Conservation (phyloP, 1,140 invertebrate genomes). For the Temnothorax longispinosus region DNA sequence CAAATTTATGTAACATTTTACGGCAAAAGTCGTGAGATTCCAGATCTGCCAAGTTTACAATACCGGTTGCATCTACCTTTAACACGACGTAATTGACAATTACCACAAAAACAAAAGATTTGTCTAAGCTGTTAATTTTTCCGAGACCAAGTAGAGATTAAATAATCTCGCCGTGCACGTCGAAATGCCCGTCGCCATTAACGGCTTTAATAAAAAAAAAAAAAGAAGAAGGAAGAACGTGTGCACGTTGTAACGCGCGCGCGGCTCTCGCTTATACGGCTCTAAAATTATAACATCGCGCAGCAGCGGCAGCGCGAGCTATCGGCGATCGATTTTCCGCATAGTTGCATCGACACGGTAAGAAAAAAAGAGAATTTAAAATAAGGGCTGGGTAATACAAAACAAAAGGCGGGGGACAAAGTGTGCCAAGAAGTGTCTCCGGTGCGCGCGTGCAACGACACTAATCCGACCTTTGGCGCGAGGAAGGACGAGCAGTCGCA, state of each 20-base stretch:
- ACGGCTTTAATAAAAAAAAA: constrained; percentile 49
- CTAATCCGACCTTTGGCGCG: constrained; percentile 62
- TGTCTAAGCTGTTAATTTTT: constrained; percentile 7
- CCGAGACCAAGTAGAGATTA: constrained; percentile 15
- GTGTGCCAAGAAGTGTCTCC: constrained; percentile 61
- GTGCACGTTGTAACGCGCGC: constrained; percentile 29
- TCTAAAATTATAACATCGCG: constrained; percentile 33
- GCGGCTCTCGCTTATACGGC: constrained; percentile 19
- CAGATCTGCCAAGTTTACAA: neutral
- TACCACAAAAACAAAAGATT: neutral
- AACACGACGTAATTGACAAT: neutral
- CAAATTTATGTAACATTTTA: neutral
- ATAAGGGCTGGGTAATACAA: constrained; percentile 57
- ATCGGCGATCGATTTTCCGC: constrained; percentile 62
- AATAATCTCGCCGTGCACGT: constrained; percentile 50
- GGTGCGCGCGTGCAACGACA: constrained; percentile 61
- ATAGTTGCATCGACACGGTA: constrained; percentile 58
- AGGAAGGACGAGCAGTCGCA: constrained; percentile 59
- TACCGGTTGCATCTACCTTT: neutral
- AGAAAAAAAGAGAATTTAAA: constrained; percentile 60
- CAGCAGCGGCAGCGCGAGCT: constrained; percentile 31
- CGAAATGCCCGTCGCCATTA: constrained; percentile 42
- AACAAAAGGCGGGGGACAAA: constrained; percentile 63
- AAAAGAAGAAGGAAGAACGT: constrained; percentile 43
- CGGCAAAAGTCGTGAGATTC: neutral